Base-by-base conservation (phyloP, 2,888 invertebrate species). In the Tillus elongatus region DNA sequence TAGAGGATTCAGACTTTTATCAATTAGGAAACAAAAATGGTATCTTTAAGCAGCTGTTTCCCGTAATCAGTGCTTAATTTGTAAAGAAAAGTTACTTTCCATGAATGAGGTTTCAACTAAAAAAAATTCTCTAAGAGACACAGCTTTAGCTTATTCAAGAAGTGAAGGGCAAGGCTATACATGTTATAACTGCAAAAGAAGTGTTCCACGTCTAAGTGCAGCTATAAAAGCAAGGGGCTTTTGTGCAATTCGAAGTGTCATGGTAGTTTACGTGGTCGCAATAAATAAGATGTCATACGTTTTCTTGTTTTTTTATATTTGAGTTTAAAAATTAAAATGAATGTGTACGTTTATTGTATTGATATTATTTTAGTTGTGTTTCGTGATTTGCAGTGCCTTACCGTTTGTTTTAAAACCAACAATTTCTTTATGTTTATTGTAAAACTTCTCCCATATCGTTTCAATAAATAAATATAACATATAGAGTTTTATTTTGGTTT, bases 191-290 rank as follows among this genome's bases (percentile, higher is more conserved):
- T 43, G 41, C 38, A 43, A 43, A 40, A 34, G 30, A 39, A 33
- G 29, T 41, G 36, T 41, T 15, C 35, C 26, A 24, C 40, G 24
- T 10, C 43, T 40, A 45, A 40, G 39, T 49, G 44, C 40, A 43
- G 43, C 34, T 50, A 45, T 37, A 40, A 41, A 39, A 46, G 41
- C 43, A 45, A 46, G 29, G 38, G 33, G 27, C 36, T 46, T 36
- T 39, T 48, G 35, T 46, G 46, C 39, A 47, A 46, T 45, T 51
- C 44, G 13, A 41, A 46, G 39, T 50, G 46, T 35, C 45, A 50
- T 41, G 24, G 29, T 33, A 41, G 42, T 41, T 41, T 41, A 42
- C 35, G 40, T 34, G 35, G 39, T 35, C 42, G 40, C 38, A 40
- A 40, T 39, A 40, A 33, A 33, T 32, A 26, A 35, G 35, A 29